phyloP scores from a whole-genome alignment of 2,888 invertebrate genomes.

The Stenichneumon culpator region DNA sequence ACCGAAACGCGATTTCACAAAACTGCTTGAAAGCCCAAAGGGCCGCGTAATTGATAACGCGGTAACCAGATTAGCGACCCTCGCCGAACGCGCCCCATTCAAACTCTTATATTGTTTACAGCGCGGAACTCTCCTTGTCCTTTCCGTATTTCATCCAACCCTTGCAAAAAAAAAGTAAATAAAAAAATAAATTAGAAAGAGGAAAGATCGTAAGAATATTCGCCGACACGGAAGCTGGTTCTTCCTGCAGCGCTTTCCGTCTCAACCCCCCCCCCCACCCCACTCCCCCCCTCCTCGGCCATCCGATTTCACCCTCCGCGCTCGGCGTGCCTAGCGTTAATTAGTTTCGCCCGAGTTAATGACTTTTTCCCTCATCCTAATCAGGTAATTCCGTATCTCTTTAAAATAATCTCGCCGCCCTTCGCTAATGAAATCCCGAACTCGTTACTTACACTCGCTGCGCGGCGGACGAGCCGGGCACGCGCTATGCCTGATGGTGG shows the following conservation, averaged over 20 bases:
- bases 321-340: conserved; percentile 82
- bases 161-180: conserved; percentile 23
- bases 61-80: conserved; percentile 79
- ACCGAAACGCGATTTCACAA: neutral
- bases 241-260: conserved; percentile 6
- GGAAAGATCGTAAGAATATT: conserved; percentile 7
- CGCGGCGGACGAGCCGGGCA: conserved; percentile 27
- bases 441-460: conserved; percentile 83
- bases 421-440: conserved; percentile 85
- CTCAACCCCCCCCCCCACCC: neutral
- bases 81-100: conserved; percentile 69
- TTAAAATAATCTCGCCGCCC: conserved; percentile 85
- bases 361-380: conserved; percentile 85
- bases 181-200: neutral
- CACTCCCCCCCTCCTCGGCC: conserved; percentile 9
- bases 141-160: conserved; percentile 38
- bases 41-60: conserved; percentile 78
- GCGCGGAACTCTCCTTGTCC: conserved; percentile 73
- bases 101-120: conserved; percentile 80
- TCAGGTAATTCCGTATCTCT: conserved; percentile 86
- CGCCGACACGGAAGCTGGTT: conserved; percentile 10
- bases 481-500: conserved; percentile 18
- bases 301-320: conserved; percentile 51
- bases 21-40: conserved; percentile 38
- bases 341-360: conserved; percentile 86